Evolutionary conservation across 2,888 invertebrate genomes (phyloP).

Genomic region (Drosophila recens): DNA sequence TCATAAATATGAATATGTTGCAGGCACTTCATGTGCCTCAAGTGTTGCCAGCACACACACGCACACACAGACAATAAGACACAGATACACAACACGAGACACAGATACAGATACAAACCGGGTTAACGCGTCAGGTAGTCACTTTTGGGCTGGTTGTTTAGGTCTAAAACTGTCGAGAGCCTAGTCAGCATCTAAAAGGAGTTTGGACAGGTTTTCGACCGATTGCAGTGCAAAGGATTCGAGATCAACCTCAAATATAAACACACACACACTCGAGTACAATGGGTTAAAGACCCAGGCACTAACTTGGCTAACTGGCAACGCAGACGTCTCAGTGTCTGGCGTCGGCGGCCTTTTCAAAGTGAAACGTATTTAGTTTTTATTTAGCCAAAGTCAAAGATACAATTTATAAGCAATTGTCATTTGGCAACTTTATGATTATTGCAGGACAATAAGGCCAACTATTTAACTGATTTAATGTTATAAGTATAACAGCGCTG

Average conservation of each 20-base stretch:
- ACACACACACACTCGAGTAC: constrained; percentile 8
- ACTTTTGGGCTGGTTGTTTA: constrained; percentile 21
- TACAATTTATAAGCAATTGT: constrained; percentile 15
- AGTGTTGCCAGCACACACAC: constrained; percentile 24
- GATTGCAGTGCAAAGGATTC: constrained; percentile 34
- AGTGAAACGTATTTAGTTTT: constrained; percentile 38
- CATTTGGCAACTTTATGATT: constrained; percentile 28
- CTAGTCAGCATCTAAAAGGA: not conserved
- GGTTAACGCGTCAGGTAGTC: constrained; percentile 65
- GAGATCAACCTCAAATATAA: constrained; percentile 30
- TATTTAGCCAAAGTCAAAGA: not conserved
- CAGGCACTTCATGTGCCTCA: constrained; percentile 46
- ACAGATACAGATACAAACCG: constrained; percentile 39
- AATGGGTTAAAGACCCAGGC: constrained; percentile 61
- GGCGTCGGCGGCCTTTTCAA: constrained; percentile 72
- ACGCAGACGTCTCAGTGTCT: constrained; percentile 64
- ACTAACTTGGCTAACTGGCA: constrained; percentile 39
- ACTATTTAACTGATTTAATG: constrained; percentile 23
- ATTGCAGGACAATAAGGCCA: constrained; percentile 13
- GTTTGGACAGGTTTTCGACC: constrained; percentile 37
- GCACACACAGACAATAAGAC: constrained; percentile 12
- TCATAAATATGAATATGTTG: constrained; percentile 74
- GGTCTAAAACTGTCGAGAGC: constrained; percentile 37
- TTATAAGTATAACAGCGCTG: not conserved
- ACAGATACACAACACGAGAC: constrained; percentile 8